These are phyloP conservation scores for Pecten maximus DNA, from an alignment of 2,888 invertebrate species.

Conservation along the genomic window DNA sequence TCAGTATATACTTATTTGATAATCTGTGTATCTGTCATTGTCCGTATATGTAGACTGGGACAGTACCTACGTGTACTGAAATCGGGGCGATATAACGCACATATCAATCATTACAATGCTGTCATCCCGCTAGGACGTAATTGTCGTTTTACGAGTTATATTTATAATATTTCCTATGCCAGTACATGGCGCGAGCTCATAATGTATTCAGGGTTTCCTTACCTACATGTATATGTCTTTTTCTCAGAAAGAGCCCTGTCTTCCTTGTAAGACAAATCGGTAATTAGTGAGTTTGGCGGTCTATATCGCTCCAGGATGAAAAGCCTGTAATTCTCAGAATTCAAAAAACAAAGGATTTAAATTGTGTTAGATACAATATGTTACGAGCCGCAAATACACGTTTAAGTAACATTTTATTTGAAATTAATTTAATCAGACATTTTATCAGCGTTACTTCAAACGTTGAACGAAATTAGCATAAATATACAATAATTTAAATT, in stretches of 20 bases:
- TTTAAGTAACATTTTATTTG: neutral
- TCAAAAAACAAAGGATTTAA: too few species aligned
- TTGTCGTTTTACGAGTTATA: conserved; percentile 37
- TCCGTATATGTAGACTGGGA: neutral
- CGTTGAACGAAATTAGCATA: neutral
- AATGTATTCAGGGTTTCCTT: neutral
- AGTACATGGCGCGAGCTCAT: neutral
- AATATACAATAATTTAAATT: neutral
- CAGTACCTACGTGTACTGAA: conserved; percentile 36
- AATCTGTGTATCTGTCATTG: neutral
- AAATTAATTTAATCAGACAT: conserved; percentile 21
- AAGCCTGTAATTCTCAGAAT: neutral
- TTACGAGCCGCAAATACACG: neutral
- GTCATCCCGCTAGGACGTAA: neutral
- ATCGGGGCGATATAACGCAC: conserved; percentile 14
- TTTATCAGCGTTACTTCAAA: neutral
- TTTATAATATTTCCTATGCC: neutral
- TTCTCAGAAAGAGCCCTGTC: neutral
- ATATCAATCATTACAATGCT: conserved; percentile 6
- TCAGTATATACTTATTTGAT: neutral
- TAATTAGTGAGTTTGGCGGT: neutral
- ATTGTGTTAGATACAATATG: too few species aligned
- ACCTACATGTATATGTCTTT: neutral
- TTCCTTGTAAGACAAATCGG: neutral
- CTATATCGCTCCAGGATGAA: neutral